These are phyloP conservation scores for Philhelius pedissequus DNA, from an alignment of 2,888 invertebrate genomes.

Conservation along the genomic window DNA sequence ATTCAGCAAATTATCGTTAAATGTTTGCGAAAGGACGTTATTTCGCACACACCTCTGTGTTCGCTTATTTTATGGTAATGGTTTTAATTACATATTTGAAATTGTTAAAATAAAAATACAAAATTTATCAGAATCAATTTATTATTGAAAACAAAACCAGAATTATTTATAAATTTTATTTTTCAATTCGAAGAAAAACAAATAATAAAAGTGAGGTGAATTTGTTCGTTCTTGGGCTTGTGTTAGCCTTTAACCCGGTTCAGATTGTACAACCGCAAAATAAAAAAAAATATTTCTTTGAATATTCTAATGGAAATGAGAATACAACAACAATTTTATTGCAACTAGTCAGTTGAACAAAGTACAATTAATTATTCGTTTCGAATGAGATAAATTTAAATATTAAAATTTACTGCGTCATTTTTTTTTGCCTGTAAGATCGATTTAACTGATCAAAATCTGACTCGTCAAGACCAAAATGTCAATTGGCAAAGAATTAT, in stretches of 20 bases:
- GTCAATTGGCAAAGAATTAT: slow-evolving; percentile 2
- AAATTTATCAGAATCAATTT: slow-evolving; percentile 46
- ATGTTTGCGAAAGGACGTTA: slow-evolving; percentile 58
- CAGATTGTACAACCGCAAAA: slow-evolving; percentile 17
- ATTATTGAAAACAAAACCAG: not conserved
- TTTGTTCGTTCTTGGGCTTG: not conserved
- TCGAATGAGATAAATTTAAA: not conserved
- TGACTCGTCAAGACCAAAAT: slow-evolving; percentile 31
- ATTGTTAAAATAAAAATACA: not conserved
- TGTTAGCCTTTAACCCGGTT: slow-evolving; percentile 52
- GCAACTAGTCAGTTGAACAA: not conserved
- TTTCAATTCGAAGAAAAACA: slow-evolving; percentile 31
- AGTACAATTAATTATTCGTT: not conserved
- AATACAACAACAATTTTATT: not conserved
- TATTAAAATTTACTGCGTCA: not conserved
- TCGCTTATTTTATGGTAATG: not conserved
- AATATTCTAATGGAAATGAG: not conserved
- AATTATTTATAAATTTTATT: not conserved
- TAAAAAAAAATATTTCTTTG: not conserved
- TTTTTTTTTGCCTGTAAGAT: not conserved
- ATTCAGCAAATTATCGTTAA: not conserved
- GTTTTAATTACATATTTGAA: not conserved
- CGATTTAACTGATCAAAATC: slow-evolving; percentile 27
- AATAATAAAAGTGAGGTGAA: slow-evolving; percentile 3
- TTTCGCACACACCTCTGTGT: slow-evolving; percentile 51